Evolutionary conservation across 2,888 invertebrate species (phyloP).

Genomic region (Automeris io): DNA sequence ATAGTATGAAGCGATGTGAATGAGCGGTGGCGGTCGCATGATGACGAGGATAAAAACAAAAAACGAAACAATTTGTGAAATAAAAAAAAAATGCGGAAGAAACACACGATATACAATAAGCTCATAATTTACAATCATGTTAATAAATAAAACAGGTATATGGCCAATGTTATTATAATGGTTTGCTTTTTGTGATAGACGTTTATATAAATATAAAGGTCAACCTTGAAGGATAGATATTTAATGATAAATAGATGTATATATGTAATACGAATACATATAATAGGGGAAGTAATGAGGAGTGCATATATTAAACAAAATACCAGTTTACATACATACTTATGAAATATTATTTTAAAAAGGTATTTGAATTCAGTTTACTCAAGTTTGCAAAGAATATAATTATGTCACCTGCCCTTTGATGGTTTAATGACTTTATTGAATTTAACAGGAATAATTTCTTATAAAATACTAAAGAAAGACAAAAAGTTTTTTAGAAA

Average conservation of each 20-base stretch:
- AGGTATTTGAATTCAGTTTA: slow-evolving; percentile 13
- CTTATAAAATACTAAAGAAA: no score
- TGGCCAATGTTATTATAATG: neutral
- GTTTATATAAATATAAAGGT: slow-evolving; percentile 20
- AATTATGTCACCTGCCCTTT: slow-evolving; percentile 42
- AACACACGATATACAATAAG: neutral
- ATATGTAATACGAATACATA: slow-evolving; percentile 15
- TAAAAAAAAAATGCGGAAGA: neutral
- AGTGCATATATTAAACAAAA: slow-evolving; percentile 46
- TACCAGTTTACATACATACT: neutral
- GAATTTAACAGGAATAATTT: no score
- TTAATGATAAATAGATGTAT: slow-evolving; percentile 18
- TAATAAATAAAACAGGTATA: neutral
- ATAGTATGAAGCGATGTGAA: slow-evolving; percentile 54
- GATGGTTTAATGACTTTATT: slow-evolving; percentile 20
- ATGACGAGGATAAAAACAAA: neutral
- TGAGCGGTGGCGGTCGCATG: slow-evolving; percentile 1
- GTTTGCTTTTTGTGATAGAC: slow-evolving; percentile 10
- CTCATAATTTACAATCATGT: no score
- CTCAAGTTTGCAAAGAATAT: slow-evolving; percentile 42
- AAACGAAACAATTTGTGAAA: neutral
- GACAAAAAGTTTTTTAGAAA: no score
- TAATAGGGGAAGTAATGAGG: slow-evolving; percentile 31
- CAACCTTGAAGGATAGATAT: slow-evolving; percentile 26
- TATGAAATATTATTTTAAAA: neutral